Conservation (phyloP, 1,140 invertebrate genomes). For the Pteromalus puparum region DNA sequence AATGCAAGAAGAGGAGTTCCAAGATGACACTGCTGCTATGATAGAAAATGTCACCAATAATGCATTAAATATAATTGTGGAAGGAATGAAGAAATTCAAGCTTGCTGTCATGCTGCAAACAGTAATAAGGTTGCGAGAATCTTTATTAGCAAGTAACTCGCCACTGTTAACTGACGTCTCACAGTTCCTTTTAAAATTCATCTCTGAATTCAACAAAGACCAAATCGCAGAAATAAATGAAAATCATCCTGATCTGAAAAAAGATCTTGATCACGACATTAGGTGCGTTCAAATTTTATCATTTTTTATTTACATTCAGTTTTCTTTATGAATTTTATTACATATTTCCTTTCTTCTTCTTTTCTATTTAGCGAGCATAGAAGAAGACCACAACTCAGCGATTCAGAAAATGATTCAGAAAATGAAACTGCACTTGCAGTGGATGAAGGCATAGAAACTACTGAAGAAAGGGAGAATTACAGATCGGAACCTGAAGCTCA, state of each 20-base stretch:
- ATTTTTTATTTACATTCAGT: too few species aligned
- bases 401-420: conserved; percentile 47
- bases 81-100: conserved; percentile 76
- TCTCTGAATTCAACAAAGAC: conserved; percentile 79
- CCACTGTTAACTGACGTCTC: conserved; percentile 68
- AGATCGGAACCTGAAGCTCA: conserved; percentile 41
- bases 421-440: background rate
- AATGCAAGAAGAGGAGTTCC: conserved; percentile 68
- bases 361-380: background rate
- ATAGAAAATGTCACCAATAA: conserved; percentile 54
- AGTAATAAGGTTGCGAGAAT: conserved; percentile 76
- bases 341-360: background rate
- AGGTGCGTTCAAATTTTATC: conserved; percentile 56
- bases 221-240: conserved; percentile 61
- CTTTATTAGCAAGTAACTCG: conserved; percentile 68
- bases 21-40: conserved; percentile 60
- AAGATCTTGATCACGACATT: conserved; percentile 63
- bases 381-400: conserved; percentile 44
- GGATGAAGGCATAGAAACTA: background rate
- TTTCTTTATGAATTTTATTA: background rate
- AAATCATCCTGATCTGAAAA: conserved; percentile 69
- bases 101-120: conserved; percentile 78
- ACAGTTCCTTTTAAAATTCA: conserved; percentile 74
- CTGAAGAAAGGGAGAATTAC: conserved; percentile 24
- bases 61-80: conserved; percentile 61